Conservation (phyloP, 2,797 vertebrate genomes). For the Mionectes olivaceus region DNA sequence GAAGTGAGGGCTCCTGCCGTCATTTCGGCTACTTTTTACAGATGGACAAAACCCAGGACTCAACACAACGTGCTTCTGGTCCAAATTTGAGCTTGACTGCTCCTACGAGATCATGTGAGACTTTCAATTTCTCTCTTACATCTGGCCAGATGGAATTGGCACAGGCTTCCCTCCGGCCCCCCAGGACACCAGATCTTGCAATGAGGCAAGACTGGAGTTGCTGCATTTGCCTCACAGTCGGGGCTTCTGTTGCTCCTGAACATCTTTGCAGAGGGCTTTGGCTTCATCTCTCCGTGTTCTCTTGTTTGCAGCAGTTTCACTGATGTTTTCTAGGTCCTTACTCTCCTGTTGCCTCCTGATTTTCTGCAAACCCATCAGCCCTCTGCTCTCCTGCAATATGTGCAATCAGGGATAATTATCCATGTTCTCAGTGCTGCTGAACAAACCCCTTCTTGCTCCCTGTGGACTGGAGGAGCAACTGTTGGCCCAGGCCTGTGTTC, state of each 20-base stretch:
- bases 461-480: background rate
- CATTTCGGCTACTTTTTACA: slow-evolving; percentile 45
- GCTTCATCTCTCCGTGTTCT: background rate
- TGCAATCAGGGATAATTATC: background rate
- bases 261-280: background rate
- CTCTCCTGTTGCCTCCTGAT: background rate
- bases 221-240: background rate
- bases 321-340: background rate
- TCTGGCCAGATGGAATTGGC: slow-evolving; percentile 43
- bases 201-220: background rate
- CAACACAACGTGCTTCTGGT: background rate
- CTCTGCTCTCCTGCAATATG: background rate
- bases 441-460: background rate
- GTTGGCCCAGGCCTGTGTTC: background rate
- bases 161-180: background rate
- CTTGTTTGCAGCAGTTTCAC: background rate
- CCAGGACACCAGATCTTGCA: background rate
- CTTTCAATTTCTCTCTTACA: slow-evolving; percentile 4
- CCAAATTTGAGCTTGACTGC: slow-evolving; percentile 25
- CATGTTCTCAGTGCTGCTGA: background rate
- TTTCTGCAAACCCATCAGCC: background rate
- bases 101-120: background rate
- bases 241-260: slow-evolving; percentile 4
- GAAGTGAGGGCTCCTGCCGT: background rate
- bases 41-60: slow-evolving; percentile 31